These are phyloP conservation scores for Trichoplax adhaerens DNA, from an alignment of 37 sponge, comb jelly and placozoan species.

Conservation along the genomic window DNA sequence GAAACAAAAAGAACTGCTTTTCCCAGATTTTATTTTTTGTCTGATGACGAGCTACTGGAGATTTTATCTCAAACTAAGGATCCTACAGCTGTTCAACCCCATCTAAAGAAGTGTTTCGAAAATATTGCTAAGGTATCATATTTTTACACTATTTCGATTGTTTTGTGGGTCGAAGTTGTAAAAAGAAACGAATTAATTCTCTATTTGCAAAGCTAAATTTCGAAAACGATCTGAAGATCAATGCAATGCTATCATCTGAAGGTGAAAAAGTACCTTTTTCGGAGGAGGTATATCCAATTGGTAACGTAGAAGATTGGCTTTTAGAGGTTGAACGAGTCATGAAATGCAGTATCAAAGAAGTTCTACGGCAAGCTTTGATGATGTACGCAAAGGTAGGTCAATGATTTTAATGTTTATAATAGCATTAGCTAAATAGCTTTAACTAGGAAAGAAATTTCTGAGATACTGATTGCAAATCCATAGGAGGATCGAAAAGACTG, in stretches of 20 bases:
- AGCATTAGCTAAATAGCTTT: background rate
- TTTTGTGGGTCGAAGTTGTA: background rate
- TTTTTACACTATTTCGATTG: background rate
- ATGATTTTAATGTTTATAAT: slow-evolving; percentile 1
- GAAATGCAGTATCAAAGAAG: slow-evolving; percentile 56
- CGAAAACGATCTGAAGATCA: slow-evolving; percentile 83
- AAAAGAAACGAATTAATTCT: background rate
- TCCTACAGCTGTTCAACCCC: slow-evolving; percentile 99
- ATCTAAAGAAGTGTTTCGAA: slow-evolving; percentile 98
- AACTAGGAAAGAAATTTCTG: background rate
- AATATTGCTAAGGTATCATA: slow-evolving; percentile 64
- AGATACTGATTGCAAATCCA: background rate
- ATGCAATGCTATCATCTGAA: slow-evolving; percentile 76
- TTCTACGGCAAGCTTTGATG: slow-evolving; percentile 60
- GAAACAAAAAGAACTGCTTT: slow-evolving; percentile 94
- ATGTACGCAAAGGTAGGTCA: slow-evolving; percentile 48
- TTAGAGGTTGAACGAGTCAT: slow-evolving; percentile 91
- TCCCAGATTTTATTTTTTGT: slow-evolving; percentile 97
- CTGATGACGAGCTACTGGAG: slow-evolving; percentile 97
- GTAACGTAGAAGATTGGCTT: slow-evolving; percentile 98
- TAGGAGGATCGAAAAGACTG: slow-evolving; percentile 81
- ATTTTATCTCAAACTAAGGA: slow-evolving; percentile 99
- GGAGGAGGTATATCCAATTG: slow-evolving; percentile 76
- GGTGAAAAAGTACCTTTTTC: slow-evolving; percentile 89
- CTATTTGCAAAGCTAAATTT: slow-evolving; percentile 56